A percentile compares a stretch with the other conserved stretches of the same genome.
Evolutionary conservation across 2,113 vertebrate species (phyloP).

Genomic region (Toxotes jaculatrix): DNA sequence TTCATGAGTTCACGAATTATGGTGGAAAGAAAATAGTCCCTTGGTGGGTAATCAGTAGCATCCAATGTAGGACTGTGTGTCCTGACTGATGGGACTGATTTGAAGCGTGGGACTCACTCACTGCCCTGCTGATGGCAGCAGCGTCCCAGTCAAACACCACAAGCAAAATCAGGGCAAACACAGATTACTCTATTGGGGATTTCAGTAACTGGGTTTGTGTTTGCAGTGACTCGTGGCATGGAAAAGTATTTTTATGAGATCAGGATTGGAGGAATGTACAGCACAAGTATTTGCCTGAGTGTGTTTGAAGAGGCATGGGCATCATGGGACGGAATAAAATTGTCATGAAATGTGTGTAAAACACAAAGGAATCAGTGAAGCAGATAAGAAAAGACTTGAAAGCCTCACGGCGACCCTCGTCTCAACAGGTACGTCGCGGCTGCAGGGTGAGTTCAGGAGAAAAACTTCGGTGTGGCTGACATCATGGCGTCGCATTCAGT

Average conservation of each 20-base stretch:
- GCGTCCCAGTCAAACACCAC: slow-evolving; percentile 16
- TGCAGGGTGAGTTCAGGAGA: background rate
- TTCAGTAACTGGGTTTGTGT: slow-evolving; percentile 31
- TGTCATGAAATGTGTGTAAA: background rate
- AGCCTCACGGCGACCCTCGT: background rate
- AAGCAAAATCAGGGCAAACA: slow-evolving; percentile 50
- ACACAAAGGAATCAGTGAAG: background rate
- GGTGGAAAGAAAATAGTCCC: slow-evolving; percentile 19
- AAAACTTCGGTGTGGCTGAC: background rate
- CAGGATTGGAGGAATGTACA: background rate
- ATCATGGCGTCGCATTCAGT: slow-evolving; percentile 7
- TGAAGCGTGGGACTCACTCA: background rate
- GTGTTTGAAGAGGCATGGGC: no score
- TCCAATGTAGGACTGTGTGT: background rate
- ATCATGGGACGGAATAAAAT: background rate
- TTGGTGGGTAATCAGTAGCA: background rate
- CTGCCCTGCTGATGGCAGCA: slow-evolving; percentile 61
- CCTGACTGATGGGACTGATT: slow-evolving; percentile 24
- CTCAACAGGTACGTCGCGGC: background rate
- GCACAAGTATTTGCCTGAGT: no score
- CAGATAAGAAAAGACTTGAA: background rate
- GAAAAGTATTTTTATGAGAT: slow-evolving; percentile 21
- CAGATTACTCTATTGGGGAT: slow-evolving; percentile 53
- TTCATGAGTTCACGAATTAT: background rate
- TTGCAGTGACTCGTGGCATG: background rate